Conservation (phyloP, 2,888 invertebrate genomes). For the Microdon myrmicae region DNA sequence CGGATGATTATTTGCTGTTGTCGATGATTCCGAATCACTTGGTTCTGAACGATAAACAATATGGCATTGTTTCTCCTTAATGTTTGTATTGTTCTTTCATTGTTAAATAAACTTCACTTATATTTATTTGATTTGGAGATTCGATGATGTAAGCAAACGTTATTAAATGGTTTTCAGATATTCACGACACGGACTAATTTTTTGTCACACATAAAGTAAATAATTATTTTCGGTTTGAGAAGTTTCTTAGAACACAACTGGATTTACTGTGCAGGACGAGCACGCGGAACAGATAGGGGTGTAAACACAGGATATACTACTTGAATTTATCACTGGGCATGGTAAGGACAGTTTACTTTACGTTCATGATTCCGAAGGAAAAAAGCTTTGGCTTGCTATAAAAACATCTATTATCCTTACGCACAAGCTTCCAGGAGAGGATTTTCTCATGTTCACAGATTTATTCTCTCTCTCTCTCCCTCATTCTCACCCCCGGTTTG, state of each 20-base stretch:
- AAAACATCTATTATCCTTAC: slow-evolving; percentile 45
- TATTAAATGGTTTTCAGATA: no score
- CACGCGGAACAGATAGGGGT: slow-evolving; percentile 53
- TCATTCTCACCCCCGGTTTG: slow-evolving; percentile 1
- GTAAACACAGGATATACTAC: slow-evolving; percentile 52
- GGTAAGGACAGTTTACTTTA: slow-evolving; percentile 50
- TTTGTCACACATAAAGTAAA: no score
- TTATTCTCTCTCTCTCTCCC: slow-evolving; percentile 7
- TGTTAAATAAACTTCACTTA: no score
- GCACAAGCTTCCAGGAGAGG: slow-evolving; percentile 31
- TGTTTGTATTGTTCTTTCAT: no score
- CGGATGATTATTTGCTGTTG: no score
- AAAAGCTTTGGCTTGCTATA: slow-evolving; percentile 45
- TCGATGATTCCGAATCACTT: no score
- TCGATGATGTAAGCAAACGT: no score
- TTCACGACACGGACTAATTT: no score
- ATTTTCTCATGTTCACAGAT: slow-evolving; percentile 1
- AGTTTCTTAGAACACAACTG: background rate
- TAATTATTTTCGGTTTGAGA: background rate
- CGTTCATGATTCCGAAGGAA: slow-evolving; percentile 28
- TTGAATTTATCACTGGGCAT: slow-evolving; percentile 51
- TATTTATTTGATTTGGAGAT: no score
- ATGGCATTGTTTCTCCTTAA: no score
- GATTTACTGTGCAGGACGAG: slow-evolving; percentile 37
- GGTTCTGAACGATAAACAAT: no score